Base-by-base conservation (phyloP, 2,797 vertebrate species). In the Typhlichthys subterraneus region DNA sequence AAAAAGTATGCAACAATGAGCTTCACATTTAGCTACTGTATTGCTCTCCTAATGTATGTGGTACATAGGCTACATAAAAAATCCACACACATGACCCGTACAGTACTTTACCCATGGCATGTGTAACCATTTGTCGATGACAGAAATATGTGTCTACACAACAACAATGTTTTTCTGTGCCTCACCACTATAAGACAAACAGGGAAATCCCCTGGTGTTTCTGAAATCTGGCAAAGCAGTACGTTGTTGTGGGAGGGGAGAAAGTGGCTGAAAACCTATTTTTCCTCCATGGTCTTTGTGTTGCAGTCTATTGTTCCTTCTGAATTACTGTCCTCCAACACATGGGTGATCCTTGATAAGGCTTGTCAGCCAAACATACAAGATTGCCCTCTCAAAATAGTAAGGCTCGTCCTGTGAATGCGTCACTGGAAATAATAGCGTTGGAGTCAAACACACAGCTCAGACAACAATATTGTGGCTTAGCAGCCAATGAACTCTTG, bases 401-500 rank as follows among this genome's bases (percentile, higher is more conserved):
- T 57, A 1, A 65, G 73, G 71, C 77, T 80, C 69, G 76, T 67
- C 76, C 78, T 59, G 73, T 75, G 60, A 80, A 67, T 68, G 68
- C 72, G 71, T 84, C 73, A 74, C 67, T 58, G 65, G 66, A 56
- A 84, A 74, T 66, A 65, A 76, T 82, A 74, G 49, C 57, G 60
- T 69, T 53, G 62, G 82, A 76, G 67, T 71, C 72, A 67, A 77
- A 88, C 70, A 67, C 85, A 69, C 71, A 72, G 78, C 76, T 81
- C 79, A 79, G 81, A 82, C 70, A 77, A 72, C 65, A 79, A 83
- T 77, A 76, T 66, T 73, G 69, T 70, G 73, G 80, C 82, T 87
- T 79, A 87, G 75, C 82, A 64, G 74, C 57, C 23, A 67, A 76
- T 83, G 77, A 86, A 84, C 74, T 80, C 75, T 54, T 77, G 73